A percentile compares a stretch with the other conserved stretches of the same genome.
Evolutionary conservation across 2,113 vertebrate species (phyloP).

Genomic region (Pelusios castaneus): DNA sequence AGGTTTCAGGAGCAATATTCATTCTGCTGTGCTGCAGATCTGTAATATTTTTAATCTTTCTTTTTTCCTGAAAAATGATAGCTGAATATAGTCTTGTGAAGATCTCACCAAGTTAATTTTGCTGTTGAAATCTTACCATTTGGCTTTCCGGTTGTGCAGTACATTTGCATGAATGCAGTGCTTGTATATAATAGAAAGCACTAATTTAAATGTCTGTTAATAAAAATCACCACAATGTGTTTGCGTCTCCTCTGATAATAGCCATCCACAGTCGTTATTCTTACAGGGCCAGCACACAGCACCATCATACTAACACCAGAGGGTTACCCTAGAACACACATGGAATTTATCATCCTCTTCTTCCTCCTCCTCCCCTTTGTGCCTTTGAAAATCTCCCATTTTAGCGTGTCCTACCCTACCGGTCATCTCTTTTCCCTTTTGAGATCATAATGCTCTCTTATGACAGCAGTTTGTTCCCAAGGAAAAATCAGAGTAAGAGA

Average conservation of each 20-base stretch:
- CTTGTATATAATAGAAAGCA: background rate
- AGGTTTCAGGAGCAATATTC: background rate
- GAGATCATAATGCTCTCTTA: background rate
- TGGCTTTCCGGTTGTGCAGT: background rate
- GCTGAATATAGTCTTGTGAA: background rate
- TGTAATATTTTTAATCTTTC: background rate
- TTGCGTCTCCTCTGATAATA: background rate
- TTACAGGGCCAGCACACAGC: accelerated
- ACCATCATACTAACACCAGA: background rate
- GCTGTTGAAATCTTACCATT: background rate
- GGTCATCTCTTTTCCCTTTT: background rate
- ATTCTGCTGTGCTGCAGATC: background rate
- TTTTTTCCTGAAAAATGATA: background rate
- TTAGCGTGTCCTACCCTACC: background rate
- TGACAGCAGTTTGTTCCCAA: background rate
- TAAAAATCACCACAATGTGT: background rate
- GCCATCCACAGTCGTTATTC: background rate
- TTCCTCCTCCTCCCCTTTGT: background rate
- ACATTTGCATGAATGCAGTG: accelerated
- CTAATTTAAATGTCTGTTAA: background rate
- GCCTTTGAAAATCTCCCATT: background rate
- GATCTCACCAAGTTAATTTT: background rate
- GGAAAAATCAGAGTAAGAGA: background rate
- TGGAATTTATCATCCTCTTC: background rate
- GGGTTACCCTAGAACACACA: background rate